These are phyloP conservation scores for Galaxea fascicularis DNA, from an alignment of 92 coral and sea anemone species.

Conservation along the genomic window DNA sequence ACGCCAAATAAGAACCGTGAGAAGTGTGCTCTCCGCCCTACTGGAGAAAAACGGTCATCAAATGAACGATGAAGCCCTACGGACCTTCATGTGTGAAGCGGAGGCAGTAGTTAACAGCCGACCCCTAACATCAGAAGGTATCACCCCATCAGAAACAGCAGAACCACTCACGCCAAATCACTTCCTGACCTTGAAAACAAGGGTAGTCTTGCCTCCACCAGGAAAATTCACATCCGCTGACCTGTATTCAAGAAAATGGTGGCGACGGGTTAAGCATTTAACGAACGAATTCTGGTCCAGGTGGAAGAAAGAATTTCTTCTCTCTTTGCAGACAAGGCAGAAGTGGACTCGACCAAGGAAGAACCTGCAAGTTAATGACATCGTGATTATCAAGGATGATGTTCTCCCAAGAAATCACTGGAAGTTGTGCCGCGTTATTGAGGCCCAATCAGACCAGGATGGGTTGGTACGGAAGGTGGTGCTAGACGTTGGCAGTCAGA, in stretches of 20 bases:
- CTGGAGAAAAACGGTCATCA: constrained; percentile 25
- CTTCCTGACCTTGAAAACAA: constrained; percentile 37
- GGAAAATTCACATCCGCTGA: constrained; percentile 42
- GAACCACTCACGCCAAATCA: constrained; percentile 47
- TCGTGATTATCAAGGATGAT: constrained; percentile 30
- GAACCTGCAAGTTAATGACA: constrained; percentile 33
- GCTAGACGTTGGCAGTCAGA: constrained; percentile 20
- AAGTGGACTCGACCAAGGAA: constrained; percentile 40
- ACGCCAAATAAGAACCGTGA: constrained; percentile 56
- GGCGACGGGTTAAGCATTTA: constrained; percentile 60
- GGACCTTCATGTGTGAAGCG: constrained; percentile 42
- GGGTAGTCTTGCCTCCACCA: constrained; percentile 53
- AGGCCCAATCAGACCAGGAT: not conserved
- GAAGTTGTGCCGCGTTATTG: constrained; percentile 35
- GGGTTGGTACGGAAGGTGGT: constrained; percentile 41
- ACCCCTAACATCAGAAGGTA: constrained; percentile 25
- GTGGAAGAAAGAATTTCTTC: constrained; percentile 43
- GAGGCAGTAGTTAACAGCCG: constrained; percentile 63
- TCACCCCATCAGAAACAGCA: constrained; percentile 34
- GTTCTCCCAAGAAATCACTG: constrained; percentile 30
- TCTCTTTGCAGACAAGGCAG: constrained; percentile 36
- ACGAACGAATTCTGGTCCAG: constrained; percentile 45
- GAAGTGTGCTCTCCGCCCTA: constrained; percentile 38
- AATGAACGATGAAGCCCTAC: constrained; percentile 38
- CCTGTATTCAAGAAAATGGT: constrained; percentile 41